phyloP scores from a whole-genome alignment of 2,797 vertebrate species.

The Merluccius polli region DNA sequence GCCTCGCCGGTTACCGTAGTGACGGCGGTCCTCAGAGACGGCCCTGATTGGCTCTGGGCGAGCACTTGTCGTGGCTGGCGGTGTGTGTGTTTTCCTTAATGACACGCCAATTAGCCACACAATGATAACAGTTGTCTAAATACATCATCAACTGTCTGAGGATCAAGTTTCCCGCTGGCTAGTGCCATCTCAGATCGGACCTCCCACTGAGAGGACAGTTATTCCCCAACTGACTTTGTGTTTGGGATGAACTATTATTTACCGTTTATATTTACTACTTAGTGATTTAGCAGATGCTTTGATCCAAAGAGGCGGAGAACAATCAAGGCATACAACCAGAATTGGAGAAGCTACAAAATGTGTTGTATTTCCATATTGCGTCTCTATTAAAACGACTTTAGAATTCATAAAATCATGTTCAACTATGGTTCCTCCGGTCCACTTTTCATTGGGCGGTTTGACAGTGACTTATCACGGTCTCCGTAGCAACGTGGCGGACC shows the following conservation, averaged over 20 bases:
- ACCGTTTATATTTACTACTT: background rate
- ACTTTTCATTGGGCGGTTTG: background rate
- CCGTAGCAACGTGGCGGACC: constrained; percentile 51
- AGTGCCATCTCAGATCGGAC: background rate
- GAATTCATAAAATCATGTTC: background rate
- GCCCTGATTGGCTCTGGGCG: constrained; percentile 53
- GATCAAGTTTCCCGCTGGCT: background rate
- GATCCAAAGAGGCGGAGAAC: background rate
- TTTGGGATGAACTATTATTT: background rate
- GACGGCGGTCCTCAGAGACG: constrained; percentile 53
- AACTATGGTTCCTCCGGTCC: background rate
- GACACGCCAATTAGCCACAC: constrained; percentile 68
- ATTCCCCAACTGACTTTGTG: background rate
- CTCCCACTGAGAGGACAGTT: background rate
- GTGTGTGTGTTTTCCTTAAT: constrained; percentile 65
- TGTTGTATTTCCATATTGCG: background rate
- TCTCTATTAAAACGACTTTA: background rate
- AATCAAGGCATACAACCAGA: background rate
- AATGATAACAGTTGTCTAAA: constrained; percentile 64
- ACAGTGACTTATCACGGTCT: constrained; percentile 31
- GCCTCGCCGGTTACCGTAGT: constrained; percentile 56
- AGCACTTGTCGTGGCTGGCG: constrained; percentile 31
- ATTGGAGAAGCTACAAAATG: background rate
- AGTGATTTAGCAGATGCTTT: background rate
- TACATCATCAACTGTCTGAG: constrained; percentile 42